Evolutionary conservation across 2,797 vertebrate species (phyloP).

Genomic region (Erethizon dorsatum): DNA sequence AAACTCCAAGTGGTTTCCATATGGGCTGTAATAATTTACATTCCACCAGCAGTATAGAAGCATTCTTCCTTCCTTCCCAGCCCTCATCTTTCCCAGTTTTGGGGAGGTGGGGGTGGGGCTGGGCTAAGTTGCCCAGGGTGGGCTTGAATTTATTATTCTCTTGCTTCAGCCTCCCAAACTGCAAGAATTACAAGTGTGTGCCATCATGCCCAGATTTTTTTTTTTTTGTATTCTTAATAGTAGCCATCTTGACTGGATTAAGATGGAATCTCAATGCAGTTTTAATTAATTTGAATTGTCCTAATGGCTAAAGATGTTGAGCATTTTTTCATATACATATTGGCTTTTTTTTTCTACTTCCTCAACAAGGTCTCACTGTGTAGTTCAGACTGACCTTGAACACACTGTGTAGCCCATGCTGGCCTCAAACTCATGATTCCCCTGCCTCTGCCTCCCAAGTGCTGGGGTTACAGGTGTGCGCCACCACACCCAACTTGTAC

Average conservation of each 20-base stretch:
- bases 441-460: neutral
- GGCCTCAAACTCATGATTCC: neutral
- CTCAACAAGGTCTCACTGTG: neutral
- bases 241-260: neutral
- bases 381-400: neutral
- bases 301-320: neutral
- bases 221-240: neutral
- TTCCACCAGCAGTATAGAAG: neutral
- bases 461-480: neutral
- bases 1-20: neutral
- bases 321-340: neutral
- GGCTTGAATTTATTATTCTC: neutral
- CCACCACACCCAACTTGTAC: neutral
- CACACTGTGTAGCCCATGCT: neutral
- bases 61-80: neutral
- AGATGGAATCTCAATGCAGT: neutral
- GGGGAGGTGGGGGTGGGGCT: neutral
- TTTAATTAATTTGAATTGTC: neutral
- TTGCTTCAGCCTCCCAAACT: neutral
- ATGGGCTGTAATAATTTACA: neutral
- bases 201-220: neutral
- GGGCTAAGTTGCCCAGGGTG: neutral
- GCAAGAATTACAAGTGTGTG: neutral
- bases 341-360: neutral
- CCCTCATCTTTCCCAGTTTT: neutral